Evolutionary conservation across 2,888 invertebrate genomes (phyloP), one percentile per base, ranked within the genome.

Genomic region (Melanostoma scalare): DNA sequence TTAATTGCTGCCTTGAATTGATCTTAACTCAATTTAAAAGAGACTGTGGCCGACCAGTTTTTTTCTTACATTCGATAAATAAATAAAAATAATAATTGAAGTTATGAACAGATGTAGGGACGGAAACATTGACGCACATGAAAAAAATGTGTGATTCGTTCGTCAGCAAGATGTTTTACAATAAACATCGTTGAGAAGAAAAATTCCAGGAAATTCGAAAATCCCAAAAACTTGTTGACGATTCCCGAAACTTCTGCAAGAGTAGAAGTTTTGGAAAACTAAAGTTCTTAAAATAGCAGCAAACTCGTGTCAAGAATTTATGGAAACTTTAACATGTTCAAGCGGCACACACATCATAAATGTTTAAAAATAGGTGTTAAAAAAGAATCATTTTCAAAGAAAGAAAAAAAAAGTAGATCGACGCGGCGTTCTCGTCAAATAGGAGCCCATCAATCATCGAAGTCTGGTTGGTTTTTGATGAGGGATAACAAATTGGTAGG

Each of bases 371-470:
- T 63, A 63, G 40, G n/a, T 50, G 3, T 50, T 50, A 8, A 38
- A 38, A 0, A 9, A 36, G 48, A 3, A 61, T 48, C 36, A 36
- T 61, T 61, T 61, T 36, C 10, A 20, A 3, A 1, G n/a, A 10
- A 1, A 31, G 4, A 5, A 20, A 35, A 48, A 36, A 61, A 48
- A 61, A 46, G 35, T 60, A 46, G 36, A 48, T 61, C 30, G 36
- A n/a, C 3, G 61, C 46, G 20, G 20, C 20, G 20, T 20, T 20
- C 20, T 20, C 48, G 35, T 48, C 61, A 63, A 40, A 63, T 31
- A 63, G 48, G 63, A 50, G 38, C 50, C 20, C 50, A 30, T 63
- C 63, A 38, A 63, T 63, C 63, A 63, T 38, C 63, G 50, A 38
- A 63, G 40, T 63, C 50, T 50, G 63, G 48, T 50, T 50, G 50